phyloP scores from a whole-genome alignment of 2,888 invertebrate species.

The Bombyx huttoni region DNA sequence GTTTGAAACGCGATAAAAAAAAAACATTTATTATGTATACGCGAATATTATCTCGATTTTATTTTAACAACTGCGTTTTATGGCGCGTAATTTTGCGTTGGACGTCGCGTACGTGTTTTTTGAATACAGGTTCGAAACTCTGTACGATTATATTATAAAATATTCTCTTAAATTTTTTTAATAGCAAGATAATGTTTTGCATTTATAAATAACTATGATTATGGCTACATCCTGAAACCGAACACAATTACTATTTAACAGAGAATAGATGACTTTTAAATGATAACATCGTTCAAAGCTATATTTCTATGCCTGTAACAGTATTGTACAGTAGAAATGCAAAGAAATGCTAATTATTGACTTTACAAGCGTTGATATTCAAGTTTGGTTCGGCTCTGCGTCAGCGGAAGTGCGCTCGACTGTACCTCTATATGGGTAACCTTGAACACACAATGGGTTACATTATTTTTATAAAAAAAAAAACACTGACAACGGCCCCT shows the following conservation, averaged over 20 bases:
- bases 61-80: background rate
- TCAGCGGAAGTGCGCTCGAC: conserved; percentile 46
- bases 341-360: background rate
- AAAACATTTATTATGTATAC: conserved; percentile 31
- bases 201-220: too few species aligned
- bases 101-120: too few species aligned
- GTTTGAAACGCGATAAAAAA: conserved; percentile 44
- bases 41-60: conserved; percentile 1
- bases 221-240: too few species aligned
- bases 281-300: too few species aligned
- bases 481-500: conserved; percentile 27
- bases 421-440: conserved; percentile 47
- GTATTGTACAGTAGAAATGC: background rate
- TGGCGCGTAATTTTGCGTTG: background rate
- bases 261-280: too few species aligned
- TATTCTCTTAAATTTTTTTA: too few species aligned
- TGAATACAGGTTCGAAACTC: too few species aligned
- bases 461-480: conserved; percentile 40
- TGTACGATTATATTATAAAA: too few species aligned
- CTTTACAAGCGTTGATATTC: conserved; percentile 3
- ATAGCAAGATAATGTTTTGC: too few species aligned
- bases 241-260: too few species aligned
- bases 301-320: too few species aligned
- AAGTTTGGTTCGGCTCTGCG: conserved; percentile 9
- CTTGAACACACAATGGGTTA: conserved; percentile 53